Conservation (phyloP, 1,140 invertebrate species). For the Ladona fulva region DNA sequence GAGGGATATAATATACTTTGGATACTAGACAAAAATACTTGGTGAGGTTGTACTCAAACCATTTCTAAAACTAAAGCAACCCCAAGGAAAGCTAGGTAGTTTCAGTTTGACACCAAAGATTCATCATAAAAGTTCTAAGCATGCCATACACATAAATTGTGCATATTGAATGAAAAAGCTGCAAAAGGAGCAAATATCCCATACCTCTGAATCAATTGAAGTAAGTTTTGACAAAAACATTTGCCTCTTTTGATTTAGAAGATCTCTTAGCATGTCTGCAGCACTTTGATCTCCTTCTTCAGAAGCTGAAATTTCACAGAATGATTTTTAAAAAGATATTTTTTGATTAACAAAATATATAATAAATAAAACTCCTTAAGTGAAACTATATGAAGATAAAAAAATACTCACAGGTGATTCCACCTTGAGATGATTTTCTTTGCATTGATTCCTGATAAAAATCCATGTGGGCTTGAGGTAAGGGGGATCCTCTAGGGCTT, state of each 20-base stretch:
- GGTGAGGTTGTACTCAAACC: too few relatives aligned
- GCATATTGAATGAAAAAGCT: neutral
- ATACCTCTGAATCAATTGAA: constrained; percentile 82
- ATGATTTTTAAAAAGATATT: neutral
- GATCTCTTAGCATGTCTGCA: constrained; percentile 77
- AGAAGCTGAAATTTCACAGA: neutral
- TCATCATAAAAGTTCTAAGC: too few relatives aligned
- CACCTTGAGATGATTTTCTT: constrained; percentile 43
- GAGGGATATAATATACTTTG: too few relatives aligned
- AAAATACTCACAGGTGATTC: constrained; percentile 21
- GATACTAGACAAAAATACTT: too few relatives aligned
- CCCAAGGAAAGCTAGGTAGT: neutral
- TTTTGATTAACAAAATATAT: neutral
- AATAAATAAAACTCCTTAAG: neutral
- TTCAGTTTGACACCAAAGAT: neutral
- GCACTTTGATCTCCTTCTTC: constrained; percentile 57
- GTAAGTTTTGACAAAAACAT: constrained; percentile 76
- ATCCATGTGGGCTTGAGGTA: constrained; percentile 35
- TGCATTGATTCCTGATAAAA: constrained; percentile 36
- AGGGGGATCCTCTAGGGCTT: constrained; percentile 43
- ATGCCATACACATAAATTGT: too few relatives aligned
- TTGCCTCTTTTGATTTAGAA: constrained; percentile 79
- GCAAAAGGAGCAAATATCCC: constrained; percentile 28
- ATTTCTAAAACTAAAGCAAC: constrained; percentile 11
- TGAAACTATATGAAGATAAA: too few relatives aligned